Evolutionary conservation across 2,888 invertebrate genomes (phyloP).

Genomic region (Temnothorax unifasciatus): DNA sequence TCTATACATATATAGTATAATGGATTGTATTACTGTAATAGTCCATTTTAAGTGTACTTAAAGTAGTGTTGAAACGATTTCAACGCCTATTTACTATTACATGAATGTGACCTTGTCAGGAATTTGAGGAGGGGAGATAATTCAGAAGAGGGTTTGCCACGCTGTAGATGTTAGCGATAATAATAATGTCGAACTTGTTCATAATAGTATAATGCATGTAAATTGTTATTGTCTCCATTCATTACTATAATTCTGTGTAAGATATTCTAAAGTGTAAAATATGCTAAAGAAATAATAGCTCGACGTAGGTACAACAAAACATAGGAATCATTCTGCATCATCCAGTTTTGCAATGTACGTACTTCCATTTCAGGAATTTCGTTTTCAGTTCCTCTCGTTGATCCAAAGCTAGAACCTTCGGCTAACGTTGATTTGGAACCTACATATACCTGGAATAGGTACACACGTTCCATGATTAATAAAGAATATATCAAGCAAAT

Average conservation of each 20-base stretch:
- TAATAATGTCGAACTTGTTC: slow-evolving; percentile 42
- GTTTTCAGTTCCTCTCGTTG: slow-evolving; percentile 82
- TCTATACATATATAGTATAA: slow-evolving; percentile 46
- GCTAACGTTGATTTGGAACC: slow-evolving; percentile 83
- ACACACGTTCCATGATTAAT: slow-evolving; percentile 14
- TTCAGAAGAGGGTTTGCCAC: slow-evolving; percentile 67
- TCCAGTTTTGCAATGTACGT: slow-evolving; percentile 67
- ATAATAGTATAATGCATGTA: slow-evolving; percentile 32
- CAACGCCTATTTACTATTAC: slow-evolving; percentile 81
- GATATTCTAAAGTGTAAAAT: not conserved
- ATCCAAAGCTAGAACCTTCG: slow-evolving; percentile 83
- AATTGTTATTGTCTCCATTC: slow-evolving; percentile 44
- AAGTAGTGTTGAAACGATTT: slow-evolving; percentile 80
- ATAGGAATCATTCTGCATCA: slow-evolving; percentile 53
- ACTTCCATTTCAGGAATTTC: slow-evolving; percentile 84
- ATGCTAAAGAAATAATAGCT: not conserved
- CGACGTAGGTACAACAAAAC: slow-evolving; percentile 42
- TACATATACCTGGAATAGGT: slow-evolving; percentile 83
- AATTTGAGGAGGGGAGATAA: slow-evolving; percentile 80
- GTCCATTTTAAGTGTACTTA: slow-evolving; percentile 75
- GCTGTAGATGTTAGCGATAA: slow-evolving; percentile 59
- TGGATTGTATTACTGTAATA: slow-evolving; percentile 71
- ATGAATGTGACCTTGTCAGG: slow-evolving; percentile 84
- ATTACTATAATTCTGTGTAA: not conserved
- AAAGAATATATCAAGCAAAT: slow-evolving; percentile 11